Evolutionary conservation across 2,797 vertebrate species (phyloP), one percentile per base, ranked within the genome.

Genomic region (Coccyzus lansbergi): DNA sequence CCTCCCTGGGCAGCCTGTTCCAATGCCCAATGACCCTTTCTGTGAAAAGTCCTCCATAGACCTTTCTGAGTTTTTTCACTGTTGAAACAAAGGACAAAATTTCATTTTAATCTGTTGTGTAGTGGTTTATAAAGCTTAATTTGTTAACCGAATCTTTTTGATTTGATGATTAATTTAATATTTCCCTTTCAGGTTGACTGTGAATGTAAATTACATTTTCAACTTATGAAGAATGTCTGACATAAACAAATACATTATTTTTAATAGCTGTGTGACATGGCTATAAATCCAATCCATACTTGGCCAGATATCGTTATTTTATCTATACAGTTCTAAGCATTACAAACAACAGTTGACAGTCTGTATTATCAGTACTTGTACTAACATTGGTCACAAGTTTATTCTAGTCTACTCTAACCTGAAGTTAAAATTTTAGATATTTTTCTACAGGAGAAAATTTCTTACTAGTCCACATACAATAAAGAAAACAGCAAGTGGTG

Each of bases 341-440:
- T 71, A 49, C 33, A 56, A 75, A 3, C 7, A 62, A 24, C 75
- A 63, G 28, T 2, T 46, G 31, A 55, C 72, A 55, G 58, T 63
- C 52, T 74, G 2, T 38, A 8, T 60, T 10, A 42, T 15, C 21
- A 80, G 33, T 65, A 49, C 16, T 29, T 0, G 0, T 40, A 67
- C 14, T 20, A 34, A 31, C 13, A 28, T 6, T 33, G 22, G 29
- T n/a, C 33, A 49, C 17, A 52, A 53, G 12, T 78, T 75, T 64
- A 44, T 75, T 83, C 21, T 7, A 49, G 17, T 44, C 5, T 78
- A 25, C 14, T 14, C 4, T 59, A 56, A 52, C 33, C 36, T 62
- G 16, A 88, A 86, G 55, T 74, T 4, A 68, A 49, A 72, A 46
- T 25, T 14, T 24, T 3, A 29, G 53, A 25, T 40, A 33, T 6